These are phyloP conservation scores for Cathartes aura DNA, from an alignment of 2,113 vertebrate species.

Conservation along the genomic window DNA sequence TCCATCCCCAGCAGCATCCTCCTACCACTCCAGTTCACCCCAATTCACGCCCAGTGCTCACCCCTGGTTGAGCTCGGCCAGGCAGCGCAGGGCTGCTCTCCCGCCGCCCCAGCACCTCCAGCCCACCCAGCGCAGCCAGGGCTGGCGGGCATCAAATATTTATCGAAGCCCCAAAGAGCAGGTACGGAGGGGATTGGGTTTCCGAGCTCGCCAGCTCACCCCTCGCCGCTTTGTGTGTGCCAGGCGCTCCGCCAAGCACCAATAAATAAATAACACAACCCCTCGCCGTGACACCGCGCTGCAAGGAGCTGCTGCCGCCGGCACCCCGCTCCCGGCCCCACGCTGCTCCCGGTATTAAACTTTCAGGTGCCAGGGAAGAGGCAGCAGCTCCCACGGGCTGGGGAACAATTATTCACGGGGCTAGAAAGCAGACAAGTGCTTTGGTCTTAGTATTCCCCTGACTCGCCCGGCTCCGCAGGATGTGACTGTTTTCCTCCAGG, in stretches of 20 bases:
- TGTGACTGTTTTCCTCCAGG: not conserved
- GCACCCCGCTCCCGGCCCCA: not conserved
- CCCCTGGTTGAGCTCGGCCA: not conserved
- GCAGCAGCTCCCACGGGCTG: not conserved
- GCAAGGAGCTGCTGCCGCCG: not conserved
- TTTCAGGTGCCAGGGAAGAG: not conserved
- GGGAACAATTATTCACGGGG: rapidly evolving
- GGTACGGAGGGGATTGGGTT: not conserved
- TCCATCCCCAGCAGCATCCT: not conserved
- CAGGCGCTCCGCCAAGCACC: not conserved
- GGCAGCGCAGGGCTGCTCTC: not conserved
- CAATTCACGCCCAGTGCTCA: not conserved
- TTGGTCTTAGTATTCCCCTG: not conserved
- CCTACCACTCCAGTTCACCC: not conserved
- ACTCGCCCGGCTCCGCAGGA: rapidly evolving
- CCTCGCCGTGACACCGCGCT: not conserved
- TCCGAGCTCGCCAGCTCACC: slow-evolving; percentile 24
- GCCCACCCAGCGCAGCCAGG: not conserved
- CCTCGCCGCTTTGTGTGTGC: not conserved
- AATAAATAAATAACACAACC: slow-evolving; percentile 57
- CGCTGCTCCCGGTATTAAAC: not conserved
- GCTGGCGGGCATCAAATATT: slow-evolving; percentile 77
- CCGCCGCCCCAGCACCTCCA: not conserved
- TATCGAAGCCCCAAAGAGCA: slow-evolving; percentile 48
- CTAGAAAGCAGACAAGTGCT: not conserved